Evolutionary conservation across 2,113 vertebrate genomes (phyloP).

Genomic region (Azemiops feae): DNA sequence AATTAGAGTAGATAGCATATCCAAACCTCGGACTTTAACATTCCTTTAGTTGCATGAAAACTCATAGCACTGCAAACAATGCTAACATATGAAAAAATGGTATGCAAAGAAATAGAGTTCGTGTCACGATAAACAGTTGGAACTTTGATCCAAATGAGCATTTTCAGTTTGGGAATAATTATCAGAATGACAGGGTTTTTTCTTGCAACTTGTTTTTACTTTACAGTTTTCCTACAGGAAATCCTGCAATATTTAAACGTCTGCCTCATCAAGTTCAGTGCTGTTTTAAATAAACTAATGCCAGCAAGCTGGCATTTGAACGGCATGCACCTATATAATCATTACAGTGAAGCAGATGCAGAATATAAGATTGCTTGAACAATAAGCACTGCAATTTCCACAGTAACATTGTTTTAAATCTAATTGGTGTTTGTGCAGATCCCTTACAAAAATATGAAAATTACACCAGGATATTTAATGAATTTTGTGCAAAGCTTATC

Average conservation of each 20-base stretch:
- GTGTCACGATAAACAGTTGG: conserved; percentile 46
- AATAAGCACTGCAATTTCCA: conserved; percentile 78
- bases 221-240: conserved; percentile 51
- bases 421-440: conserved; percentile 81
- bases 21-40: not conserved
- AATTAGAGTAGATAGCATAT: not conserved
- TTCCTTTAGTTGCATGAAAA: conserved; percentile 30
- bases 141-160: conserved; percentile 68
- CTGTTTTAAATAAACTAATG: conserved; percentile 66
- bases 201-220: conserved; percentile 54
- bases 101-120: not conserved
- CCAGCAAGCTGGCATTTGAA: conserved; percentile 68
- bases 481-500: conserved; percentile 82
- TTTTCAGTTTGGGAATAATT: conserved; percentile 51
- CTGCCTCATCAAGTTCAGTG: conserved; percentile 62
- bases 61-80: conserved; percentile 10
- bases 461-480: conserved; percentile 81
- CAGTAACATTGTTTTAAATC: conserved; percentile 81
- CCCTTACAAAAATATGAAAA: conserved; percentile 82
- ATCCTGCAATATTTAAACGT: conserved; percentile 51
- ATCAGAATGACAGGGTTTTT: conserved; percentile 57
- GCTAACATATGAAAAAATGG: conserved; percentile 18
- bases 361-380: conserved; percentile 70
- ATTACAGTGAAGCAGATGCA: conserved; percentile 73
- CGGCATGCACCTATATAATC: conserved; percentile 74